Evolutionary conservation across 2,113 vertebrate genomes (phyloP).

Genomic region (Xiphophorus hellerii): DNA sequence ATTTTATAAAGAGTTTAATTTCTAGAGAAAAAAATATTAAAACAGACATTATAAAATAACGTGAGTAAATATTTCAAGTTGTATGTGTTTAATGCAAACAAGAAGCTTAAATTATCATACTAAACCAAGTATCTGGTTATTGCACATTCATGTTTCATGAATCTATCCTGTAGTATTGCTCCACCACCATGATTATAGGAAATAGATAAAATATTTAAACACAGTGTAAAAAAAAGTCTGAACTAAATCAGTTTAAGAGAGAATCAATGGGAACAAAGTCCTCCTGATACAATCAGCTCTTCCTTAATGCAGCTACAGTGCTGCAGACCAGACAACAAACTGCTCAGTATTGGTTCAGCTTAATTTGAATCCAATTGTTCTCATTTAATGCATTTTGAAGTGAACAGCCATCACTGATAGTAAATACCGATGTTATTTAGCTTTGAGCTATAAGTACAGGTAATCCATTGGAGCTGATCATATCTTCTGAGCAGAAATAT

Average conservation of each 20-base stretch:
- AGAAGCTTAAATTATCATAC: background rate
- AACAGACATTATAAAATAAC: background rate
- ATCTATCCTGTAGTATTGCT: background rate
- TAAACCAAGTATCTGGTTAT: background rate
- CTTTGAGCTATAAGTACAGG: background rate
- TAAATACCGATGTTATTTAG: background rate
- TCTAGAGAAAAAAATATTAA: background rate
- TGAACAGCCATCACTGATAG: background rate
- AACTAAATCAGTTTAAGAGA: background rate
- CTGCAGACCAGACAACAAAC: background rate
- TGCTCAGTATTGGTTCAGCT: background rate
- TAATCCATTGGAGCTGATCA: background rate
- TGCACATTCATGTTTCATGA: background rate
- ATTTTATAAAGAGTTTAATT: background rate
- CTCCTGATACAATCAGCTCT: no score
- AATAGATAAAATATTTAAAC: background rate
- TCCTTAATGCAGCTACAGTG: background rate
- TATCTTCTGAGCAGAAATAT: constrained; percentile 60
- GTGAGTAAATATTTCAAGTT: background rate
- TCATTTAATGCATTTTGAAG: background rate
- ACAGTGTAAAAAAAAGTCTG: background rate
- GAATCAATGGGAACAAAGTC: background rate
- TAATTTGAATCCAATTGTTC: background rate
- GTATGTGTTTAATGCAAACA: background rate
- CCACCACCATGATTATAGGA: background rate